Evolutionary conservation across 2,888 invertebrate species (phyloP).

Genomic region (Aspidapion aeneum): DNA sequence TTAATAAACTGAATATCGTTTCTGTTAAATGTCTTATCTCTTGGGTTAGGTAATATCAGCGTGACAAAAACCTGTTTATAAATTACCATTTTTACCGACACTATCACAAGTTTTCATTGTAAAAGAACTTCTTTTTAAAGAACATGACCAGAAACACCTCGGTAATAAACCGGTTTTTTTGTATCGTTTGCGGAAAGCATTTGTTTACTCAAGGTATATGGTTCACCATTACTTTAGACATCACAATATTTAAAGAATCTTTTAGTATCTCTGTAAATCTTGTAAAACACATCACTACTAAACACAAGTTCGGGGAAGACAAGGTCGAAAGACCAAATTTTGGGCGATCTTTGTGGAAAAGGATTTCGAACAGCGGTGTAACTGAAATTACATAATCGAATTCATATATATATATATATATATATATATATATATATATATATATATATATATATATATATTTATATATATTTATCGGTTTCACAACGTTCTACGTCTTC

Average conservation of each 20-base stretch:
- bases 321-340: slow-evolving; percentile 37
- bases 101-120: too few species aligned
- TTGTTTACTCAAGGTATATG: slow-evolving; percentile 41
- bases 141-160: slow-evolving; percentile 48
- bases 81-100: too few species aligned
- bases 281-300: slow-evolving; percentile 49
- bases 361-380: slow-evolving; percentile 41
- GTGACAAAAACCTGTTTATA: too few species aligned
- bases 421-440: too few species aligned
- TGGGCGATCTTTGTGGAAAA: slow-evolving; percentile 43
- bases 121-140: slow-evolving; percentile 47
- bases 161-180: slow-evolving; percentile 47
- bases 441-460: too few species aligned
- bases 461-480: too few species aligned
- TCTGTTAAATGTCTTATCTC: too few species aligned
- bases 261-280: slow-evolving; percentile 42
- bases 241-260: slow-evolving; percentile 41
- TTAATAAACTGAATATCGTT: too few species aligned
- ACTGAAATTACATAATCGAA: slow-evolving; percentile 37
- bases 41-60: too few species aligned
- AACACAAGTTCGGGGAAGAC: slow-evolving; percentile 26
- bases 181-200: slow-evolving; percentile 47
- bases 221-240: slow-evolving; percentile 38
- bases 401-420: too few species aligned
- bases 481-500: too few species aligned